Conservation (phyloP, 2,888 invertebrate genomes). For the Steinernema scapterisci region DNA sequence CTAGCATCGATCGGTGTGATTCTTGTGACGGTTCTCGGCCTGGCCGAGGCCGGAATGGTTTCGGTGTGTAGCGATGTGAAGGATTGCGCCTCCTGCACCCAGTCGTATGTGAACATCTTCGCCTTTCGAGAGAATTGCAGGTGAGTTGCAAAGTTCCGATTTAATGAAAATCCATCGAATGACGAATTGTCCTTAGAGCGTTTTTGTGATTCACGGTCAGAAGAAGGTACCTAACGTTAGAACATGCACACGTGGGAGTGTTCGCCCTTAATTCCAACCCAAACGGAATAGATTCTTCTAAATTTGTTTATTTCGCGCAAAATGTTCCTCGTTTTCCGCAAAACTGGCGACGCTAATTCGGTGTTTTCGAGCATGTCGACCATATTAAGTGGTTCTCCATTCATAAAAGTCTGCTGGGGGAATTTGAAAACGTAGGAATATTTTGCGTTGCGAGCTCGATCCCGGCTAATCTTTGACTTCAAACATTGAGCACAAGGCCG, state of each 20-base stretch:
- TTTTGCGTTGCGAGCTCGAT: too few relatives aligned
- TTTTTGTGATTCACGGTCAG: too few relatives aligned
- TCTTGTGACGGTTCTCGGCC: background rate
- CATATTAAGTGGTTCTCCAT: background rate
- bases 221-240: too few relatives aligned
- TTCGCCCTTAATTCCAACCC: too few relatives aligned
- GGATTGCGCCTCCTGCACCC: constrained; percentile 60
- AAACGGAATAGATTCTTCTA: background rate
- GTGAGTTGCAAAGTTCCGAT: too few relatives aligned
- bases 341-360: constrained; percentile 6
- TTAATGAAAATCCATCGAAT: too few relatives aligned
- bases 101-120: constrained; percentile 63
- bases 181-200: too few relatives aligned
- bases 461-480: too few relatives aligned
- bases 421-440: too few relatives aligned
- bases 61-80: constrained; percentile 60
- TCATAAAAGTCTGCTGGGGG: too few relatives aligned
- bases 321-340: background rate
- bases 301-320: background rate
- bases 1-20: constrained; percentile 1
- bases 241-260: too few relatives aligned
- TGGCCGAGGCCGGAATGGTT: constrained; percentile 53
- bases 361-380: background rate
- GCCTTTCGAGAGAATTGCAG: constrained; percentile 65
- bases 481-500: too few relatives aligned